phyloP scores from a whole-genome alignment of 2,888 invertebrate genomes.

The Noctuana brunneofusca region DNA sequence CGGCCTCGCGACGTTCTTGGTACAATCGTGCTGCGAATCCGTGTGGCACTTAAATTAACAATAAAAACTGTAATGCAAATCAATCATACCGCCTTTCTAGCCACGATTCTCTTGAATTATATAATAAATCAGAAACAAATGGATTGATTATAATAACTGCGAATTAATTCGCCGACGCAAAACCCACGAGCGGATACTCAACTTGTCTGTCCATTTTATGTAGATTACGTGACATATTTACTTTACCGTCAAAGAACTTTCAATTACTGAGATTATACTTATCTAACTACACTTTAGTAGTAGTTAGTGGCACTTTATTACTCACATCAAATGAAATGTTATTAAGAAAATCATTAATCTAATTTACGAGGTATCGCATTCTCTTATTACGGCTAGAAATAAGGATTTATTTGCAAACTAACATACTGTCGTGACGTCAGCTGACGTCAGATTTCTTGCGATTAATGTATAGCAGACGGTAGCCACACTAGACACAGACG shows the following conservation, averaged over 20 bases:
- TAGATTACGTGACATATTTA: conserved; percentile 8
- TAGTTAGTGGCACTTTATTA: no score
- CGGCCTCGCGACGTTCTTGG: conserved; percentile 69
- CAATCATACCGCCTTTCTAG: conserved; percentile 12
- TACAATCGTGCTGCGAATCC: conserved; percentile 64
- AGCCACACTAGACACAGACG: conserved; percentile 13
- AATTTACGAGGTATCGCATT: no score
- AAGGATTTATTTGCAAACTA: no score
- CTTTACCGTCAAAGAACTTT: not conserved
- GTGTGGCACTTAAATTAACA: conserved; percentile 31
- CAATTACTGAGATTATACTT: conserved; percentile 5
- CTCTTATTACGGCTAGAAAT: no score
- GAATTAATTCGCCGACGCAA: conserved; percentile 18
- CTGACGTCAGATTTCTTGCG: not conserved
- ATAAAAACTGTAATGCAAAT: conserved; percentile 24
- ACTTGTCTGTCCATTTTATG: conserved; percentile 6
- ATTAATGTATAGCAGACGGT: not conserved
- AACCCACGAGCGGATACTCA: conserved; percentile 9
- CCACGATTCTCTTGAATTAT: conserved; percentile 20
- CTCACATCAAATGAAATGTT: no score
- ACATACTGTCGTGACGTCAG: not conserved
- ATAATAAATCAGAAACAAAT: conserved; percentile 2
- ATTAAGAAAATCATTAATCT: no score
- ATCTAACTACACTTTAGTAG: not conserved
- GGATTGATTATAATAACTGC: not conserved